A percentile compares a stretch with the other conserved stretches of the same genome.
Evolutionary conservation across 2,888 invertebrate genomes (phyloP).

Genomic region (Achlya flavicornis): DNA sequence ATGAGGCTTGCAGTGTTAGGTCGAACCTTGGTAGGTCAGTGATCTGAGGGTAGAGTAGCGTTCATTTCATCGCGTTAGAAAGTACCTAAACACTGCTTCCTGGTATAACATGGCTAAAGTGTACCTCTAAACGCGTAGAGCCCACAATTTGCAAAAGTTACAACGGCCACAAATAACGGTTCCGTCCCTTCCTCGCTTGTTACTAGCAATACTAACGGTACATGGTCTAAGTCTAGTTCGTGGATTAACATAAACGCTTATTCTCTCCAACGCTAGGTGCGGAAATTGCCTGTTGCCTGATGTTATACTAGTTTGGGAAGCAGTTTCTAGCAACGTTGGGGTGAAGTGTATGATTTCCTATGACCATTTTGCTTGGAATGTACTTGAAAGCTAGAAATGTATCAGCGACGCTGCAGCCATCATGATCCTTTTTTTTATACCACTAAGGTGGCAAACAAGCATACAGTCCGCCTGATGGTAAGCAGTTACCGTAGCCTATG

Average conservation of each 20-base stretch:
- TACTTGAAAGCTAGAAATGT: neutral
- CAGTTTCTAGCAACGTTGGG: neutral
- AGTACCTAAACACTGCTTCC: no score
- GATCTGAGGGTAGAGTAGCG: no score
- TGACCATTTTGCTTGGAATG: no score
- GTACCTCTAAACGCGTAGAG: neutral
- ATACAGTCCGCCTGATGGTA: no score
- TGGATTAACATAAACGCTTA: conserved; percentile 53
- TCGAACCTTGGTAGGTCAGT: no score
- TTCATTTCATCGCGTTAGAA: no score
- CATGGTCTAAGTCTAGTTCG: conserved; percentile 29
- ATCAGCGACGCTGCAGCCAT: no score
- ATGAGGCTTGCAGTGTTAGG: no score
- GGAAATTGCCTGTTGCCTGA: conserved; percentile 42
- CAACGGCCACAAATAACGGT: conserved; percentile 43
- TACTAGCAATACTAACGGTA: conserved; percentile 24
- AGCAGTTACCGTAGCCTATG: no score
- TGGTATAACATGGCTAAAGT: no score
- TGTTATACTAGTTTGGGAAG: conserved; percentile 5
- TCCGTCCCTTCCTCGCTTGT: conserved; percentile 26
- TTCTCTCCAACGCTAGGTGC: conserved; percentile 37
- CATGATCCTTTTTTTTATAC: no score
- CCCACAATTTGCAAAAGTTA: conserved; percentile 33
- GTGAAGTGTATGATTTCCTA: neutral
- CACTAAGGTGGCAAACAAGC: no score